These are phyloP conservation scores for Zelleria hepariella DNA, from an alignment of 2,888 invertebrate species.

Conservation along the genomic window DNA sequence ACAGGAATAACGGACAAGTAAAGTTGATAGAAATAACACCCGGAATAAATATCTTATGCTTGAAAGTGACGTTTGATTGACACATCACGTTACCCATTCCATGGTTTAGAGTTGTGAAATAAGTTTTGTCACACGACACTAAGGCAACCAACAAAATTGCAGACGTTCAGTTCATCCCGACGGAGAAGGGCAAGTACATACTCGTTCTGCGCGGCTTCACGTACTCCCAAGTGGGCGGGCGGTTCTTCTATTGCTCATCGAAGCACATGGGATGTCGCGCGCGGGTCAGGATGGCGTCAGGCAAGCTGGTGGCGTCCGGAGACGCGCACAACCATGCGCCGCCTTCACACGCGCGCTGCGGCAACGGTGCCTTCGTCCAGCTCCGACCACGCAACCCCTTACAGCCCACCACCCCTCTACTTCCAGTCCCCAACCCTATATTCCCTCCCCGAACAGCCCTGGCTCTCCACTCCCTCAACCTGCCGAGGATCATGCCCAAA, in stretches of 20 bases:
- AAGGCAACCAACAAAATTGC: slow-evolving; percentile 31
- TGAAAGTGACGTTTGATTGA: too few relatives aligned
- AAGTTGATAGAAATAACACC: too few relatives aligned
- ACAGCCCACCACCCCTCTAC: slow-evolving; percentile 22
- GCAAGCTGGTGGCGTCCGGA: slow-evolving; percentile 52
- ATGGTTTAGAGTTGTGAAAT: too few relatives aligned
- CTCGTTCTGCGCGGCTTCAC: slow-evolving; percentile 60
- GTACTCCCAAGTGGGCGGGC: slow-evolving; percentile 64
- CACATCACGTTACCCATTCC: too few relatives aligned
- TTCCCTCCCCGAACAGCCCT: slow-evolving; percentile 23
- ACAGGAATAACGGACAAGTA: too few relatives aligned
- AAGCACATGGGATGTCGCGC: slow-evolving; percentile 65
- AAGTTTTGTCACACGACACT: too few relatives aligned
- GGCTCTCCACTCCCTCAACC: slow-evolving; percentile 32
- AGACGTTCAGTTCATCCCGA: slow-evolving; percentile 67
- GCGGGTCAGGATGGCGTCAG: slow-evolving; percentile 47
- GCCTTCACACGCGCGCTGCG: slow-evolving; percentile 62
- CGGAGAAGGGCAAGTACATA: slow-evolving; percentile 64
- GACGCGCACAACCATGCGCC: slow-evolving; percentile 61
- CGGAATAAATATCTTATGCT: too few relatives aligned
- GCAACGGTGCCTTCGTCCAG: slow-evolving; percentile 62
- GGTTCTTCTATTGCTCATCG: slow-evolving; percentile 65
- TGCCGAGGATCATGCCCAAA: slow-evolving; percentile 56
- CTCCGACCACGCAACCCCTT: slow-evolving; percentile 38
- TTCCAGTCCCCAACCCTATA: slow-evolving; percentile 33